A percentile compares a stretch with the other conserved stretches of the same genome.
These are phyloP conservation scores for Tangara arthus DNA, from an alignment of 2,797 vertebrate species.

Conservation along the genomic window DNA sequence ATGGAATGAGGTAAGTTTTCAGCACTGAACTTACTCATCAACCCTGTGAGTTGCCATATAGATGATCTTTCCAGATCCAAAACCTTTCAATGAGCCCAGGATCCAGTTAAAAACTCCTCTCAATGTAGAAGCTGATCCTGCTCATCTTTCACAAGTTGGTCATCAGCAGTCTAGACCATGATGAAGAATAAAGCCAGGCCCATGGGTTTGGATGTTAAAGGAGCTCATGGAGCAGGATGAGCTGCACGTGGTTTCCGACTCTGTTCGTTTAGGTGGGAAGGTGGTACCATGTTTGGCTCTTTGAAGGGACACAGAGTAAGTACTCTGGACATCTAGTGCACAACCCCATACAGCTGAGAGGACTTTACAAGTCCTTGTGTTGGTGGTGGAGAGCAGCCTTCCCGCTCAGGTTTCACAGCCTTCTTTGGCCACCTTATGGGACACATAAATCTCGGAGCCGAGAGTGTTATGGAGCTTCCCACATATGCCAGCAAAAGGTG, in stretches of 20 bases:
- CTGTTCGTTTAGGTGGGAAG: accelerated
- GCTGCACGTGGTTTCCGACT: neutral
- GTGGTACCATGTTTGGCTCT: neutral
- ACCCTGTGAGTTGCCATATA: neutral
- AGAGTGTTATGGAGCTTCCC: neutral
- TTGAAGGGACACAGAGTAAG: neutral
- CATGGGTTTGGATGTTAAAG: neutral
- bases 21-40: neutral
- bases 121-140: neutral
- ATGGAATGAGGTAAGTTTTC: neutral
- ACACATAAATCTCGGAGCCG: neutral
- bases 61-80: neutral
- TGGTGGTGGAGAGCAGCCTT: neutral
- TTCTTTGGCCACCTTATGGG: neutral
- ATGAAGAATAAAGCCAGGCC: neutral
- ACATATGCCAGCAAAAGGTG: neutral
- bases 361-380: neutral
- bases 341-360: neutral
- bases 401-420: neutral
- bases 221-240: neutral
- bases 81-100: neutral
- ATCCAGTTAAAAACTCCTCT: neutral
- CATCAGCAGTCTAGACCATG: neutral
- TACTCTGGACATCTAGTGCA: neutral
- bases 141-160: neutral